These are phyloP conservation scores for Rhinogobio ventralis DNA, from an alignment of 2,797 vertebrate genomes.

Conservation along the genomic window DNA sequence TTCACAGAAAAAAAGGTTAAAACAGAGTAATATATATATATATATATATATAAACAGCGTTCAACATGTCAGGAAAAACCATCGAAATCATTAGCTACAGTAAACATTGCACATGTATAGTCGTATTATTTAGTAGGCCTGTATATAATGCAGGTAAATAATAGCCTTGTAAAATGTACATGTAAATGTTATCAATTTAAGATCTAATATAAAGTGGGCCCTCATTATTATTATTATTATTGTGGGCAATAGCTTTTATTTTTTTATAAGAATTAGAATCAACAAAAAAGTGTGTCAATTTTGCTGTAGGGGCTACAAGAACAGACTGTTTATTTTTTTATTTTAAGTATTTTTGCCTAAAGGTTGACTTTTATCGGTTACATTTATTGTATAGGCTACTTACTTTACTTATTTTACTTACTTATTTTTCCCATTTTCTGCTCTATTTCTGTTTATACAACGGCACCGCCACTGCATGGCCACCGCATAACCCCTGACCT, in stretches of 20 bases:
- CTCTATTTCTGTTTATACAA: neutral
- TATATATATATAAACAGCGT: neutral
- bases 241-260: neutral
- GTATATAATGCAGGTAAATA: no score
- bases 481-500: conserved; percentile 20
- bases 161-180: neutral
- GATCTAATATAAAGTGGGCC: neutral
- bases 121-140: no score
- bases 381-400: neutral
- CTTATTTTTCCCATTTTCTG: no score
- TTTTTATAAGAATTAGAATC: neutral
- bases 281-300: neutral
- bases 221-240: neutral
- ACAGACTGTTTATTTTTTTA: no score
- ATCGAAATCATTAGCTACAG: no score
- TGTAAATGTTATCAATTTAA: neutral
- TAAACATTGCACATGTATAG: no score
- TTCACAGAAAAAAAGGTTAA: conserved; percentile 71
- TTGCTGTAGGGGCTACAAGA: no score
- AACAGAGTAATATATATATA: neutral
- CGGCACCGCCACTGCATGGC: no score
- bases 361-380: neutral
- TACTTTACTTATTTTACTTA: no score
- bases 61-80: neutral
- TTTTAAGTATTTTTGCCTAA: neutral